A percentile compares a stretch with the other conserved stretches of the same genome.
These are phyloP conservation scores for Theropithecus gelada DNA, from an alignment of 2,113 vertebrate genomes.

Conservation along the genomic window DNA sequence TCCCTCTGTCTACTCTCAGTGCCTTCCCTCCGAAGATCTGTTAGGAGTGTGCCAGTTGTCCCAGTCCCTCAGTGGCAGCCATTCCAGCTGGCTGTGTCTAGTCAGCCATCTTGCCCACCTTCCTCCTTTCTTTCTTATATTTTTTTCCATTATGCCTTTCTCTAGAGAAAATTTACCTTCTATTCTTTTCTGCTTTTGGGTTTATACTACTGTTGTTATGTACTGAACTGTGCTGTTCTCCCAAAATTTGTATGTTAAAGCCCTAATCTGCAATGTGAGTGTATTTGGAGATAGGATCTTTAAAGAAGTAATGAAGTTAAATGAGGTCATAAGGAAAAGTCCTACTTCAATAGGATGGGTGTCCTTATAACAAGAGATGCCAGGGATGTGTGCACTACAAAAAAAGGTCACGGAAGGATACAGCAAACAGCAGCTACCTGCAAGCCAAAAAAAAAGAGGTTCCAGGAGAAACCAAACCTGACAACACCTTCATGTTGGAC, in stretches of 20 bases:
- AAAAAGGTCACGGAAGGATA: background rate
- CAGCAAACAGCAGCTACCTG: background rate
- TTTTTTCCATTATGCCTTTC: background rate
- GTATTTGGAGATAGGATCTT: background rate
- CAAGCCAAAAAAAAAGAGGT: background rate
- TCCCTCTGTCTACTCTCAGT: no score
- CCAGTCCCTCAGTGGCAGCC: no score
- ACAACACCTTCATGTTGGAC: background rate
- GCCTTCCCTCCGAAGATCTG: no score
- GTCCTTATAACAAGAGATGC: background rate
- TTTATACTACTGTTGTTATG: background rate
- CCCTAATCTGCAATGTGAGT: background rate
- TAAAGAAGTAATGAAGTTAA: background rate
- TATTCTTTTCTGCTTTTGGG: background rate
- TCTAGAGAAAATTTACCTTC: background rate
- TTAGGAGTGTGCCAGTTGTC: no score
- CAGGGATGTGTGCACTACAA: background rate
- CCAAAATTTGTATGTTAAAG: background rate
- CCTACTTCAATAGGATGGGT: background rate
- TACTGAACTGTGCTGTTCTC: background rate
- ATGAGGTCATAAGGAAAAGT: background rate
- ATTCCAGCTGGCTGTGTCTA: no score
- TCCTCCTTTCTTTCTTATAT: no score
- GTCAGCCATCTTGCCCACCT: no score
- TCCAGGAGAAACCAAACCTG: constrained; percentile 9